Conservation (phyloP, 2,113 vertebrate genomes). For the Seriola aureovittata region DNA sequence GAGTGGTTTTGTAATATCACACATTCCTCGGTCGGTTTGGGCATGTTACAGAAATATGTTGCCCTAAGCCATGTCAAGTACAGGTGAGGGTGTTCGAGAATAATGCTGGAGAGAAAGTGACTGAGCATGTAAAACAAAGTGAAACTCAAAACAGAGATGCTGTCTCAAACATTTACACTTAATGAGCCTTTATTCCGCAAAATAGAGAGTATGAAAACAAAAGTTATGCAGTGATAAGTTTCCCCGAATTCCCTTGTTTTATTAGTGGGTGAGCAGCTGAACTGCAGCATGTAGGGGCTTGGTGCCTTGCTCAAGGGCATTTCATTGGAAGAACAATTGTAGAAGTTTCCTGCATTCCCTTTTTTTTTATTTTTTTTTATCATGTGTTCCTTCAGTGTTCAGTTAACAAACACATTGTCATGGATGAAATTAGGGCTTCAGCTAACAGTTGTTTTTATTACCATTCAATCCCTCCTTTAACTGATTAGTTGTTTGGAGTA, state of each 20-base stretch:
- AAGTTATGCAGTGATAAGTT: background rate
- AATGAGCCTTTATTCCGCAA: background rate
- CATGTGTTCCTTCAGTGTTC: background rate
- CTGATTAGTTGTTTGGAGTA: background rate
- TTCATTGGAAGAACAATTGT: background rate
- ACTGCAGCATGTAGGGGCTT: conserved; percentile 48
- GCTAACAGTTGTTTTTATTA: background rate
- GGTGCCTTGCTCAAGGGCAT: conserved; percentile 30
- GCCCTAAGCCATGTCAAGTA: conserved; percentile 58
- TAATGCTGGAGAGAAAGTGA: conserved; percentile 23
- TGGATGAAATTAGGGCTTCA: background rate
- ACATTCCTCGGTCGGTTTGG: conserved; percentile 79
- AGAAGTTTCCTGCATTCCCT: too few species aligned
- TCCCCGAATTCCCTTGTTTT: background rate
- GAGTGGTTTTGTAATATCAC: conserved; percentile 62
- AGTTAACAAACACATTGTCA: background rate
- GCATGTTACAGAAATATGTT: conserved; percentile 72
- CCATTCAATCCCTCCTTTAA: background rate
- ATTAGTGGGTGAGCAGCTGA: background rate
- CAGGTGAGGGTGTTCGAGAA: conserved; percentile 38
- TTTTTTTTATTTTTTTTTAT: background rate
- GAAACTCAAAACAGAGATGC: conserved; percentile 1
- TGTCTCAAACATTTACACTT: background rate
- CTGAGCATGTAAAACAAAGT: background rate
- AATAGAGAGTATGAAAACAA: background rate